phyloP scores from a whole-genome alignment of 2,888 invertebrate genomes.

The Agriotes lineatus region DNA sequence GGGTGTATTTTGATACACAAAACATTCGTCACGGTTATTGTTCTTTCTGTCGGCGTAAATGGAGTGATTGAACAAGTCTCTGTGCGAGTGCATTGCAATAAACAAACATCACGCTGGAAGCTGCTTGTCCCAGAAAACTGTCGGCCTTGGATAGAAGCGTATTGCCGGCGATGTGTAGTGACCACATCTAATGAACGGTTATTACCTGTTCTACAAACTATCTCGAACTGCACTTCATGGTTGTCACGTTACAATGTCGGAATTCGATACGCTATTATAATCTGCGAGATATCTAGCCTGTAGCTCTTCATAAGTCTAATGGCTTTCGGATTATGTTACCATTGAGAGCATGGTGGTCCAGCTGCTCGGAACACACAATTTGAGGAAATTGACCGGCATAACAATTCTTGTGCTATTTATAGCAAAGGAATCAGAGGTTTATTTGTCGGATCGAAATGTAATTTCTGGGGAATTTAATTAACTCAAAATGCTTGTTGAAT shows the following conservation, averaged over 20 bases:
- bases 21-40: slow-evolving; percentile 18
- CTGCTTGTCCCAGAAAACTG: slow-evolving; percentile 5
- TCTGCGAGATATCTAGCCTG: not conserved
- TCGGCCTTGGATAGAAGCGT: not conserved
- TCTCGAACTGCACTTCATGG: not conserved
- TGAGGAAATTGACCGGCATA: too few species aligned
- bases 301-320: not conserved
- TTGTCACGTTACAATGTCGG: slow-evolving; percentile 11
- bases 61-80: not conserved
- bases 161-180: not conserved
- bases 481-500: too few species aligned
- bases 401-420: too few species aligned
- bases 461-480: too few species aligned
- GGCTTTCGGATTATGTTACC: not conserved
- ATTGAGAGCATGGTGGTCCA: not conserved
- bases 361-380: too few species aligned
- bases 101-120: not conserved
- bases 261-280: slow-evolving; percentile 6
- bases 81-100: not conserved
- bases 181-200: slow-evolving; percentile 2
- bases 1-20: slow-evolving; percentile 13
- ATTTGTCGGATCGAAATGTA: too few species aligned
- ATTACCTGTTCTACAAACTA: slow-evolving; percentile 8
- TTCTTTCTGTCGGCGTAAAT: not conserved
- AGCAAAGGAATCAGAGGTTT: too few species aligned